Evolutionary conservation across 2,888 invertebrate genomes (phyloP).

Genomic region (Chironomus riparius): DNA sequence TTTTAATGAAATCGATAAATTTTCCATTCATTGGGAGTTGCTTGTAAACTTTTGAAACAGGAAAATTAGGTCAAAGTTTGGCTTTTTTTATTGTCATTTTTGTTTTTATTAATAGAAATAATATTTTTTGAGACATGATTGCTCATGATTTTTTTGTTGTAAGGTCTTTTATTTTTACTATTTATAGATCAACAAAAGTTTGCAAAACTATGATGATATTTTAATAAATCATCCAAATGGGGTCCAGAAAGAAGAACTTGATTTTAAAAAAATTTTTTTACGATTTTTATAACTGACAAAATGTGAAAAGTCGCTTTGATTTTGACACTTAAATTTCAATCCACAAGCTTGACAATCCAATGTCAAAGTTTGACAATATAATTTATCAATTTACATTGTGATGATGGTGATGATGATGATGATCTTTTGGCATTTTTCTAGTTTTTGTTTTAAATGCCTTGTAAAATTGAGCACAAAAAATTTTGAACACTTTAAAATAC

Average conservation of each 20-base stretch:
- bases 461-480: not conserved
- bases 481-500: not conserved
- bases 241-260: too few relatives aligned
- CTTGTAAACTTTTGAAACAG: not conserved
- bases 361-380: not conserved
- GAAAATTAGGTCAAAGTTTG: constrained; percentile 19
- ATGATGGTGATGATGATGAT: constrained; percentile 35
- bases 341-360: too few relatives aligned
- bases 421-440: constrained; percentile 35
- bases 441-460: not conserved
- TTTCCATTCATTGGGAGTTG: not conserved
- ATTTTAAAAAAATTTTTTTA: too few relatives aligned
- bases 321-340: too few relatives aligned
- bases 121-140: not conserved
- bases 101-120: not conserved
- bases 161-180: too few relatives aligned
- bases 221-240: too few relatives aligned
- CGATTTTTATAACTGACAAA: too few relatives aligned
- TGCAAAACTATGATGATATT: too few relatives aligned
- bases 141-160: too few relatives aligned
- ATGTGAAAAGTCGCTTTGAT: too few relatives aligned
- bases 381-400: not conserved
- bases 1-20: constrained; percentile 6
- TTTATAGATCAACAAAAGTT: too few relatives aligned
- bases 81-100: not conserved